Evolutionary conservation across 2,888 invertebrate genomes (phyloP), one percentile per base, ranked within the genome.

Genomic region (Sylvicola cinctus): DNA sequence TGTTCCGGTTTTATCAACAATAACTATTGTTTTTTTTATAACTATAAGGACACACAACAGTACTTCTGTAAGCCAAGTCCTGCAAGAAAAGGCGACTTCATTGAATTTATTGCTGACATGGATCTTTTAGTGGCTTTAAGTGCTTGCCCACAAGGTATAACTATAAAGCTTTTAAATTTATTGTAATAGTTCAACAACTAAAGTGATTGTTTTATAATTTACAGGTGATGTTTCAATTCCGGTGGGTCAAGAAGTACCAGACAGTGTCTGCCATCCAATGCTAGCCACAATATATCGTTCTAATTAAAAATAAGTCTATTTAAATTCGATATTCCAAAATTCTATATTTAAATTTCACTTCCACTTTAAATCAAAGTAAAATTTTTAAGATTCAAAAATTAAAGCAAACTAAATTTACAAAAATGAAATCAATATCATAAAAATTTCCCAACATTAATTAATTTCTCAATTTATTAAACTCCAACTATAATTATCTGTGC

Each of bases 91-190:
- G 62, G 61, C 7, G 63, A 63, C 38, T 62, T 52, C 36, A 58
- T 63, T 39, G 63, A 63, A 44, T 61, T 63, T 38, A 54, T 63
- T 32, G 63, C 63, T 12, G 63, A 63, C 35, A 63, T 63, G 51
- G 56, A 63, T 49, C 43, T 63, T 13, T 44, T 61, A 36, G 57
- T 61, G 11, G 62, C 56, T 14, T 42, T 62, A 3, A 55, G 59
- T 32, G 48, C 56, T 7, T 62, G 62, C 39, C 62, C 62, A 2
- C 61, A 62, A 28, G 50, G 49, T 43, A 38, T 28, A 25, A 15
- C 16, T n/a, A 31, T 31, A 14, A 30, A 11, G 16, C 13, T 20
- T 32, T 17, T 5, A 20, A 13, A n/a, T 13, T 6, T 25, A 16
- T 8, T 34, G 28, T 33, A 11, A 29, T 20, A 26, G n/a, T 6